phyloP scores from a whole-genome alignment of 2,797 vertebrate genomes.

The Mionectes olivaceus region DNA sequence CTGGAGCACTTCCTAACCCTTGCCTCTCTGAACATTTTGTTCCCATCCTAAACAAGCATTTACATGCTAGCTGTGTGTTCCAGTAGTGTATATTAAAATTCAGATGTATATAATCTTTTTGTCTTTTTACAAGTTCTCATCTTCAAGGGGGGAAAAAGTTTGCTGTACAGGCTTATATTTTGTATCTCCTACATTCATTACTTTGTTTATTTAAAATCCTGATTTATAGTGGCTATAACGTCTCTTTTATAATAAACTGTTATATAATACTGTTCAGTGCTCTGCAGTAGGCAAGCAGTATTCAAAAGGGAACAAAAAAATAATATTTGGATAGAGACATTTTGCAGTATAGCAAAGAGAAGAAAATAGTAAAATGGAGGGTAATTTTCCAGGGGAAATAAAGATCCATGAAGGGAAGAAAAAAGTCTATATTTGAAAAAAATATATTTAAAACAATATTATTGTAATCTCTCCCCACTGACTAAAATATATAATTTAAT shows the following conservation, averaged over 20 bases:
- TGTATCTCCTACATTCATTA: neutral
- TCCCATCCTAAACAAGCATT: neutral
- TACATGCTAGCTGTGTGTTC: neutral
- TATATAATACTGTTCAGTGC: slow-evolving; percentile 24
- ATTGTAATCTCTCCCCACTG: neutral
- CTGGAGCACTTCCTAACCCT: neutral
- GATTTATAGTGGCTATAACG: slow-evolving; percentile 19
- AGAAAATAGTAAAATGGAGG: slow-evolving; percentile 43
- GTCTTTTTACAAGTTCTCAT: neutral
- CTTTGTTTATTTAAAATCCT: slow-evolving; percentile 35
- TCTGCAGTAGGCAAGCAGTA: slow-evolving; percentile 37
- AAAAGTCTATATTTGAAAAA: neutral
- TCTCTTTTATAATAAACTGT: slow-evolving; percentile 46
- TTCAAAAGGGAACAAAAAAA: slow-evolving; percentile 28
- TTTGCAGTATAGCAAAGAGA: slow-evolving; percentile 48
- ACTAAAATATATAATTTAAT: neutral
- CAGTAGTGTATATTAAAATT: neutral
- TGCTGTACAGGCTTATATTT: neutral
- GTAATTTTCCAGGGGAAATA: slow-evolving; percentile 24
- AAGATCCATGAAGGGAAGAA: neutral
- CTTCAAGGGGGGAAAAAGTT: neutral
- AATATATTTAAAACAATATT: neutral
- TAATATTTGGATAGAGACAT: slow-evolving; percentile 25
- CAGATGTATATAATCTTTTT: neutral
- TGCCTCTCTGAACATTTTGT: neutral